Base-by-base conservation (phyloP, 30 jellyfish, hydroid and myxozoan genomes). In the Rhopilema esculentum region DNA sequence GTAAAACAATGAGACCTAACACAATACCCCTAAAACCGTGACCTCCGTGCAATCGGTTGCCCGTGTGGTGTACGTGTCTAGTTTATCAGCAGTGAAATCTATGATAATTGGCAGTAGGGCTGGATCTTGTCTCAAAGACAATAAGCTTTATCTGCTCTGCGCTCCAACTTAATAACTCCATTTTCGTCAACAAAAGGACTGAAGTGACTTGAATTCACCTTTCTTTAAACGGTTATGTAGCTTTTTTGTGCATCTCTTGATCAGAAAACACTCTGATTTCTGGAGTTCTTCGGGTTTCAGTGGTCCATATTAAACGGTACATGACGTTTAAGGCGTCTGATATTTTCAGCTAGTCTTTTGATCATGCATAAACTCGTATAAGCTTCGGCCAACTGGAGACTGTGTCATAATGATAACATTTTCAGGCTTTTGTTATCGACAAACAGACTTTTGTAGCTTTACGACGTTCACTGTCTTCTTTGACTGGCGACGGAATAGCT, bases 151-250 rank as follows among this genome's bases (percentile, higher is more conserved):
- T 30, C 52, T 33, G 66, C 75, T 69, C 86, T 49, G 66, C 93
- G 89, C 17, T 89, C 97, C 0, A 89, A 93, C 63, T 89, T 70
- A 66, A 89, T 81, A 73, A 80, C 66, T 70, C 90, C 90, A 20
- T 87, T 77, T 12, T 75, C 90, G 62, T 77, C 91, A 7, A 64
- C 66, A 66, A 71, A 73, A 32, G 97, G 97, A 31, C 92, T 52
- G 32, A n/a, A 82, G 82, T 71, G 85, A 66, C 77, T 62, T 64
- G 68, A 80, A 82, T 63, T 89, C 80, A 19, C 93, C 93, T 87
- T 32, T 77, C 67, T 52, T 49, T 48, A 87, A 23, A 20, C 73
- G 86, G 21, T 80, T 68, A 72, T 73, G 93, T 79, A 80, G 25
- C 49, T 49, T 27, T 63, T 80, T 71, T 81, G 97, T 72, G 90